phyloP scores from a whole-genome alignment of 1,140 invertebrate species.

The Homarus americanus region DNA sequence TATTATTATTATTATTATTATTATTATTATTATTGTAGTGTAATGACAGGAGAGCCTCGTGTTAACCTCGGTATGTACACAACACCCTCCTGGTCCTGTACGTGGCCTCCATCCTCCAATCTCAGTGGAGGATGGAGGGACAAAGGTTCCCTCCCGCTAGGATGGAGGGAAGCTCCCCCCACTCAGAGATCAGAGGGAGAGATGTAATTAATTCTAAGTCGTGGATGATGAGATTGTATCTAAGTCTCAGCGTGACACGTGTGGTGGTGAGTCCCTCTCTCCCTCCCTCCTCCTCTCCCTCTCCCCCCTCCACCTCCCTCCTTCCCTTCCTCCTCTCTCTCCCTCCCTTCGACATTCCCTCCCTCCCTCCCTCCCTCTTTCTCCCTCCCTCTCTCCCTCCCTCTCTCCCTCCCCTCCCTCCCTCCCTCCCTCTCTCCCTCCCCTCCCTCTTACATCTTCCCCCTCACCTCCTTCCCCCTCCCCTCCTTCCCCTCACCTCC shows the following conservation, averaged over 20 bases:
- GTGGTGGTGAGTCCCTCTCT: background rate
- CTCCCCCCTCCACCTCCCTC: background rate
- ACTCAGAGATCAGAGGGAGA: background rate
- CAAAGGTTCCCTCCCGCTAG: too few species aligned
- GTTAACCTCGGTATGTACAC: too few species aligned
- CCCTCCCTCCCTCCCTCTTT: background rate
- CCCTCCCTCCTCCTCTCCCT: background rate
- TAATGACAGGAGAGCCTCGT: too few species aligned
- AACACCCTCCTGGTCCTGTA: too few species aligned
- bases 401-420: too few species aligned
- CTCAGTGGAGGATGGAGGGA: too few species aligned
- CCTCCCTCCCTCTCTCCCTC: background rate
- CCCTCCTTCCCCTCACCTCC: background rate
- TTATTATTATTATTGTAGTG: too few species aligned
- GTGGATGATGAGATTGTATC: background rate
- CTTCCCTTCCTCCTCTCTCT: too few species aligned
- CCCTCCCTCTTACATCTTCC: background rate
- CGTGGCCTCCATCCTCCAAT: too few species aligned
- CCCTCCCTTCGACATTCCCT: background rate
- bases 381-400: background rate
- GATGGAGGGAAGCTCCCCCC: background rate
- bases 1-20: too few species aligned
- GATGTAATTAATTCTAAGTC: background rate
- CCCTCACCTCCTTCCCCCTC: background rate
- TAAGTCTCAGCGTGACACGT: background rate